Percentiles rank a stretch among this genome's conserved stretches.
Conservation (phyloP, 2,888 invertebrate species). For the Scaeva pyrastri region DNA sequence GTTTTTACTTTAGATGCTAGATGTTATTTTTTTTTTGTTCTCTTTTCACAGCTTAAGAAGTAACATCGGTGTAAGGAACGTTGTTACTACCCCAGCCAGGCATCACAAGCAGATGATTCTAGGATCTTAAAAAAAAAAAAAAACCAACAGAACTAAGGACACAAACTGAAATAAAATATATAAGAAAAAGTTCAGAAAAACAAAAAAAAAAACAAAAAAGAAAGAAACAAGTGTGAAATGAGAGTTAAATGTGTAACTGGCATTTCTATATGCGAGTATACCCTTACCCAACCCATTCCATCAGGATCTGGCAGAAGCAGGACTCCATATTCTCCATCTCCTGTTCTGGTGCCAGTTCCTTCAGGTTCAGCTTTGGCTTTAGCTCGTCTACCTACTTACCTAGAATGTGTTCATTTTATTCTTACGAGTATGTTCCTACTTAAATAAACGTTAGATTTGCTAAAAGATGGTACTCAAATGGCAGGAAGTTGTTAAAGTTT, state of each 20-base stretch:
- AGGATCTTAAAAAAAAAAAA: constrained; percentile 31
- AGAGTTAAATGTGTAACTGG: constrained; percentile 61
- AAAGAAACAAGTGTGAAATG: constrained; percentile 63
- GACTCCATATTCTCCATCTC: constrained; percentile 21
- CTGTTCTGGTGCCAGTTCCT: constrained; percentile 19
- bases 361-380: neutral
- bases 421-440: constrained; percentile 31
- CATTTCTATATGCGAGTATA: constrained; percentile 31
- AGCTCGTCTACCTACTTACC: constrained; percentile 13
- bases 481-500: constrained; percentile 64
- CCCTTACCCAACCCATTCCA: constrained; percentile 35
- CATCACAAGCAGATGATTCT: constrained; percentile 68
- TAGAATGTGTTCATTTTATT: constrained; percentile 41
- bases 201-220: constrained; percentile 12
- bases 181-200: constrained; percentile 39
- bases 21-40: constrained; percentile 3
- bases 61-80: constrained; percentile 27
- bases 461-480: constrained; percentile 39
- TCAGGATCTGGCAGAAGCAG: no score
- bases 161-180: constrained; percentile 42
- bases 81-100: constrained; percentile 59
- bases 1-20: constrained; percentile 30
- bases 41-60: constrained; percentile 23
- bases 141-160: constrained; percentile 24
- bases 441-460: constrained; percentile 44